Evolutionary conservation across 2,797 vertebrate genomes (phyloP).

Genomic region (Dendrocincla tyrannina): DNA sequence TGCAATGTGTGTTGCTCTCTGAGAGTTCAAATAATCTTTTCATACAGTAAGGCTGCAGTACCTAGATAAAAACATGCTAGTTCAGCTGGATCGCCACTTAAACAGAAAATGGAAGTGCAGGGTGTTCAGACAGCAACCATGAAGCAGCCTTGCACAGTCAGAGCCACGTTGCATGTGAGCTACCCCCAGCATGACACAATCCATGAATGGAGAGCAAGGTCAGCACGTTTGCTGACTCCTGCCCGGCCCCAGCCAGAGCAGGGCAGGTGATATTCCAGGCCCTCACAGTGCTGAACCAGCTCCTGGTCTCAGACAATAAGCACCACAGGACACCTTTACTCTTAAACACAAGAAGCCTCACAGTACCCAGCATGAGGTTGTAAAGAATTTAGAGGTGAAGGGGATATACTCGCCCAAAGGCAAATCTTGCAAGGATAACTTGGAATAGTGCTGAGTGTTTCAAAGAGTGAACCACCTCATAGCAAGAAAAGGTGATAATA

Average conservation of each 20-base stretch:
- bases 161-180: neutral
- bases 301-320: neutral
- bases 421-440: neutral
- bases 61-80: neutral
- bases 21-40: neutral
- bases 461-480: neutral
- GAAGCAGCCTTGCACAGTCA: neutral
- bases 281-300: neutral
- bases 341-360: neutral
- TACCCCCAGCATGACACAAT: neutral
- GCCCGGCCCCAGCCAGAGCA: neutral
- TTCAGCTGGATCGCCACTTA: neutral
- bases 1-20: neutral
- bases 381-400: neutral
- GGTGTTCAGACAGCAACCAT: neutral
- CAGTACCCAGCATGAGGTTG: neutral
- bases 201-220: neutral
- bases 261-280: neutral
- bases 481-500: neutral
- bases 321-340: neutral
- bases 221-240: neutral
- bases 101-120: neutral
- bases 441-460: neutral
- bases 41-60: neutral
- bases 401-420: neutral